Conservation (phyloP, 2,797 vertebrate species). For the Phoxinus dragarum region DNA sequence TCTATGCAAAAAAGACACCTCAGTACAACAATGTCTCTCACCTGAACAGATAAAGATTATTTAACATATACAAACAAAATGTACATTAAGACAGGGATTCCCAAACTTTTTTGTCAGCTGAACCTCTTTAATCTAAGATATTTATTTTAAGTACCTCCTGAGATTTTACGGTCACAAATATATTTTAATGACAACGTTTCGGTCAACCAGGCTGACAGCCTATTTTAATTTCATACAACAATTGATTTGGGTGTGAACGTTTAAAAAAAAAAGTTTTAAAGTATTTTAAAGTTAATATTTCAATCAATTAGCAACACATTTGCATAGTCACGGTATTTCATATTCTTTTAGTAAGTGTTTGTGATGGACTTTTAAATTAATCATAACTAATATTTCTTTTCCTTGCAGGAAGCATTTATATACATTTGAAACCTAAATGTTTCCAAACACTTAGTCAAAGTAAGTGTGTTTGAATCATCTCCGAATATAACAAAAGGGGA, state of each 20-base stretch:
- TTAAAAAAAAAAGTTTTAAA: too few relatives aligned
- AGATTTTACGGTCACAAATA: not conserved
- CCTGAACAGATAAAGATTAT: not conserved
- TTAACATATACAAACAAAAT: constrained; percentile 1
- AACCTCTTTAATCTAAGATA: too few relatives aligned
- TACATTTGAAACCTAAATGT: too few relatives aligned
- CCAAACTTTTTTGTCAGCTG: not conserved
- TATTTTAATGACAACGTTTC: not conserved
- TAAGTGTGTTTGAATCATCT: too few relatives aligned
- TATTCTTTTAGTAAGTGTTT: too few relatives aligned
- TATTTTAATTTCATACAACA: not conserved
- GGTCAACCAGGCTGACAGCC: not conserved
- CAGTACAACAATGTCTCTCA: not conserved
- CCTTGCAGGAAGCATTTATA: too few relatives aligned
- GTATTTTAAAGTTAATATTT: not conserved
- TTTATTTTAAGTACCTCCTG: not conserved
- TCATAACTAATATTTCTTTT: too few relatives aligned
- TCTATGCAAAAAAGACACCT: constrained; percentile 65
- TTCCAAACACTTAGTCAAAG: too few relatives aligned
- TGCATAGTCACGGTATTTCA: too few relatives aligned
- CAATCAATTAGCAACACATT: not conserved
- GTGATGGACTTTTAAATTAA: too few relatives aligned
- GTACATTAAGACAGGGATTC: not conserved
- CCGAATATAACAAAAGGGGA: too few relatives aligned
- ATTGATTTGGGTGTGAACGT: not conserved